Evolutionary conservation across 2,888 invertebrate genomes (phyloP).

Genomic region (Antheraea assamensis): DNA sequence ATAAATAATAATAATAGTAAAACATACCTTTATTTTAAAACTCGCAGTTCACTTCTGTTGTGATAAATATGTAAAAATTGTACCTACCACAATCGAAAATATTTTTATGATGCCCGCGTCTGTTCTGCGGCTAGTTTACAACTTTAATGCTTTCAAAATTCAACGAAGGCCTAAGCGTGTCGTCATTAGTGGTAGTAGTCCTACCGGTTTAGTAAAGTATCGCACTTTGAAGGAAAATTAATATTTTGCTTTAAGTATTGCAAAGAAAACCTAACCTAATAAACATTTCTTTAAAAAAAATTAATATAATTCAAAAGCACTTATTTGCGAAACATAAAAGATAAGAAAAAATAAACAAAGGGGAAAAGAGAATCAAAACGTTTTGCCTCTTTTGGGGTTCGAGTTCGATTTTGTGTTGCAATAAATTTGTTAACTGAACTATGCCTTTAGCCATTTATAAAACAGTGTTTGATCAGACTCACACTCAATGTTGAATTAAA

Average conservation of each 20-base stretch:
- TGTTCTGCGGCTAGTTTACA: slow-evolving; percentile 32
- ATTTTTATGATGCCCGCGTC: slow-evolving; percentile 40
- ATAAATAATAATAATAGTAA: neutral
- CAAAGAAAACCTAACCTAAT: neutral
- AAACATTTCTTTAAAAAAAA: neutral
- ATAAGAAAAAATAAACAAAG: neutral
- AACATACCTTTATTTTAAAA: slow-evolving; percentile 1
- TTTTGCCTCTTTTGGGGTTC: too few relatives aligned
- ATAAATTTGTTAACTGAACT: too few relatives aligned
- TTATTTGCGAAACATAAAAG: neutral
- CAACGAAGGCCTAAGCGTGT: slow-evolving; percentile 27
- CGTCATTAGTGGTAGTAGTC: slow-evolving; percentile 7
- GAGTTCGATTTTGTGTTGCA: too few relatives aligned
- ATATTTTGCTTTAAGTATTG: neutral
- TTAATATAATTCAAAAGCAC: neutral
- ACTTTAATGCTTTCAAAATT: slow-evolving; percentile 38
- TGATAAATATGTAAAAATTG: neutral
- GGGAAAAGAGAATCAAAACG: too few relatives aligned
- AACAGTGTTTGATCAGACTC: neutral
- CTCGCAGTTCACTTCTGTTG: neutral
- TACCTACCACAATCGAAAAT: neutral
- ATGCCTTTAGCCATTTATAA: neutral
- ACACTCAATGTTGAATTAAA: neutral
- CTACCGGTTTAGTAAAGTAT: neutral
- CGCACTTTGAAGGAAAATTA: neutral